Percentiles rank a stretch among this genome's conserved stretches.
Conservation (phyloP, 1,140 invertebrate genomes). For the Camponotus pennsylvanicus region DNA sequence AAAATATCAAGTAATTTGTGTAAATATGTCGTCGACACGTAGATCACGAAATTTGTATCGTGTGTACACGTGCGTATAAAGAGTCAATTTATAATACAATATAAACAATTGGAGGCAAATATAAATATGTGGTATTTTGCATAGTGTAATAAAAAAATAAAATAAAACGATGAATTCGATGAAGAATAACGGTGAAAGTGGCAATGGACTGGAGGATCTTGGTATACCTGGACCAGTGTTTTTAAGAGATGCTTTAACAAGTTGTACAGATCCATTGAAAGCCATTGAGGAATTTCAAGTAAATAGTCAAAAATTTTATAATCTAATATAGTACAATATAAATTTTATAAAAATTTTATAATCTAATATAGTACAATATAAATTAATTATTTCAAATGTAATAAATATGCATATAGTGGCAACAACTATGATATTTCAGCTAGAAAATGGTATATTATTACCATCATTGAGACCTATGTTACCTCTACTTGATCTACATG, state of each 20-base stretch:
- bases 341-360: neutral
- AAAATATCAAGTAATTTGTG: neutral
- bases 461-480: slow-evolving; percentile 97
- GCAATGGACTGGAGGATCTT: slow-evolving; percentile 92
- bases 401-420: neutral
- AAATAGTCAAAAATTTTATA: slow-evolving; percentile 53
- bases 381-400: neutral
- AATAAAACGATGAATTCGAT: slow-evolving; percentile 74
- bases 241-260: slow-evolving; percentile 96
- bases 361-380: neutral
- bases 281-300: slow-evolving; percentile 99
- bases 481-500: slow-evolving; percentile 97
- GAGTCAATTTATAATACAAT: neutral
- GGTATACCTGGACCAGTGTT: slow-evolving; percentile 96
- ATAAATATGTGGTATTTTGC: neutral
- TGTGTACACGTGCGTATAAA: too few species aligned
- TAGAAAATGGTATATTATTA: slow-evolving; percentile 97
- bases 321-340: neutral
- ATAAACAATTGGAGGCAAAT: neutral
- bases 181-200: slow-evolving; percentile 79
- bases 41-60: neutral
- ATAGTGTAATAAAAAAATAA: neutral
- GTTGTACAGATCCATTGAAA: slow-evolving; percentile 97
- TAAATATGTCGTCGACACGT: neutral
- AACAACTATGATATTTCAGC: slow-evolving; percentile 82